phyloP scores from a whole-genome alignment of 2,888 invertebrate genomes.

The Ptilodon capucinus region DNA sequence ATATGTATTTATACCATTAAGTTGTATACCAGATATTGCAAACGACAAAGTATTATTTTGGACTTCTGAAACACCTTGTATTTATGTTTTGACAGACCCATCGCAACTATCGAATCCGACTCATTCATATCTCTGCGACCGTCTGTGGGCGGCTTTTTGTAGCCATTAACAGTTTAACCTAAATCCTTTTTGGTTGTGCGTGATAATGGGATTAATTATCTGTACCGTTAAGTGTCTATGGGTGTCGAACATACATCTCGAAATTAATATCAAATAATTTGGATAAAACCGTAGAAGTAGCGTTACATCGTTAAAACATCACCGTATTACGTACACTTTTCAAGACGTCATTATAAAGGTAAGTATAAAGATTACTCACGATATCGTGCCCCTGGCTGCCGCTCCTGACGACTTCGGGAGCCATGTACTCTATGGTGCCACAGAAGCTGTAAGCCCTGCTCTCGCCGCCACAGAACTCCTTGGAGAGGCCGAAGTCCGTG shows the following conservation, averaged over 20 bases:
- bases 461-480: constrained; percentile 91
- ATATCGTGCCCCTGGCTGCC: constrained; percentile 96
- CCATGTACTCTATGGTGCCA: constrained; percentile 99
- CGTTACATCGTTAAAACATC: too few relatives aligned
- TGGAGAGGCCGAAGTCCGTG: constrained; percentile 98
- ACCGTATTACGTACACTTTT: too few relatives aligned
- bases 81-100: not conserved
- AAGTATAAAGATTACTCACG: constrained; percentile 85
- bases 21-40: too few relatives aligned
- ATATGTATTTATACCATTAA: too few relatives aligned
- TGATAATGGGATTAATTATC: constrained; percentile 1
- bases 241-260: not conserved
- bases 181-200: constrained; percentile 1
- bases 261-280: too few relatives aligned
- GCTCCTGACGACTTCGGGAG: constrained; percentile 92
- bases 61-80: too few relatives aligned
- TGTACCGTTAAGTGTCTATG: not conserved
- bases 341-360: too few relatives aligned
- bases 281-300: too few relatives aligned
- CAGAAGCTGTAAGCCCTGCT: constrained; percentile 98
- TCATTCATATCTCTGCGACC: not conserved
- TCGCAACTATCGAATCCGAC: not conserved
- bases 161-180: not conserved
- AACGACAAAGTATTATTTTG: too few relatives aligned
- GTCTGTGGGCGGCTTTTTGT: not conserved